Evolutionary conservation across 2,888 invertebrate genomes (phyloP), one percentile per base, ranked within the genome.

Genomic region (Drosophila setosimentum): DNA sequence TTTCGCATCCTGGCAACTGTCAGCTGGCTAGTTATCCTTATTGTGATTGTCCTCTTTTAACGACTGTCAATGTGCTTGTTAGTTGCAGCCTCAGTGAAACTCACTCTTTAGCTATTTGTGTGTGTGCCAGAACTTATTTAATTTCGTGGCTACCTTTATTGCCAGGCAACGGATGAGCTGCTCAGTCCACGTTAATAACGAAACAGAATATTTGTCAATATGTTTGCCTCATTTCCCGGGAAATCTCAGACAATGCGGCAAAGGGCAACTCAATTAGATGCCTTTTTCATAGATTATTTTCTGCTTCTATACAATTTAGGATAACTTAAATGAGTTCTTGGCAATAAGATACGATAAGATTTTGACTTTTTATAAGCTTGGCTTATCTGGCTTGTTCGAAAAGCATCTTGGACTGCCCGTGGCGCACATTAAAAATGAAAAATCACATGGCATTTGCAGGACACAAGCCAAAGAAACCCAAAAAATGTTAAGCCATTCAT

Each of bases 341-440:
- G 33, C 42, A 40, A 3, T 48, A n/a, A 35, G 16, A 45, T 16
- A 24, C 21, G 35, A 58, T 32, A 53, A 59, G 49, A 24, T 18
- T 29, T 45, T 16, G n/a, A 27, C 30, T 45, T 42, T 50, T 61
- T 53, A 21, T 30, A 42, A 13, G 27, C 40, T 40, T 32, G 27
- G 49, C 35, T 60, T 50, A 60, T 63, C 73, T 55, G 58, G 35
- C 48, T 51, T 53, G 11, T 33, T 32, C 53, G 29, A 45, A 62
- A 61, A 50, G 40, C n/a, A 29, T 16, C 37, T 37, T 32, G 13
- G 48, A 32, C 40, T 48, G 21, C 27, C 62, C 33, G 50, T 58
- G 67, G 64, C 49, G 57, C 37, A 54, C 78, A 76, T 73, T 78
- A 78, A 68, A 78, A 68, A 68, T 76, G 73, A 76, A 73, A 78